These are phyloP conservation scores for Malacoraja senta DNA, from an alignment of 2,797 vertebrate species.

Conservation along the genomic window DNA sequence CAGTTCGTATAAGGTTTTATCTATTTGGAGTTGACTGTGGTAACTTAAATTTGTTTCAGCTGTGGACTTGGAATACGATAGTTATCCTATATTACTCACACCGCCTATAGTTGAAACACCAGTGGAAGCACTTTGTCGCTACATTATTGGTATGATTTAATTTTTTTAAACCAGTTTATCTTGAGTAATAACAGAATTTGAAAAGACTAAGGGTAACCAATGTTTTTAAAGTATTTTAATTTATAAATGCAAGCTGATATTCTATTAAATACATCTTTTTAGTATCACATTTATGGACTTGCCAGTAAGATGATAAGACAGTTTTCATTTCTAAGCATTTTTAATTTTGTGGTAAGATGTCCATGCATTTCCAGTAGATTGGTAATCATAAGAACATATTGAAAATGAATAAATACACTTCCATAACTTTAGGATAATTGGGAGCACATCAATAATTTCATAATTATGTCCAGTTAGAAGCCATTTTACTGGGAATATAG, in stretches of 20 bases:
- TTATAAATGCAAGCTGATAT: neutral
- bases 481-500: neutral
- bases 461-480: neutral
- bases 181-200: neutral
- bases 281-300: neutral
- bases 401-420: neutral
- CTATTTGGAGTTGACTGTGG: neutral
- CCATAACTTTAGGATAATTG: neutral
- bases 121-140: neutral
- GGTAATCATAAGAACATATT: neutral
- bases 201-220: neutral
- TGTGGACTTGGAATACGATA: too few relatives aligned
- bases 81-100: neutral
- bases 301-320: neutral
- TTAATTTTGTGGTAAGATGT: neutral
- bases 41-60: conserved; percentile 3
- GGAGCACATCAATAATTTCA: neutral
- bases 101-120: neutral
- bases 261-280: neutral
- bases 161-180: neutral
- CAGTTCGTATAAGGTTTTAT: neutral
- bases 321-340: neutral
- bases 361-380: neutral
- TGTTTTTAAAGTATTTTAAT: neutral
- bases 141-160: neutral